Evolutionary conservation across 2,888 invertebrate genomes (phyloP).

Genomic region (Drosophila putrida): DNA sequence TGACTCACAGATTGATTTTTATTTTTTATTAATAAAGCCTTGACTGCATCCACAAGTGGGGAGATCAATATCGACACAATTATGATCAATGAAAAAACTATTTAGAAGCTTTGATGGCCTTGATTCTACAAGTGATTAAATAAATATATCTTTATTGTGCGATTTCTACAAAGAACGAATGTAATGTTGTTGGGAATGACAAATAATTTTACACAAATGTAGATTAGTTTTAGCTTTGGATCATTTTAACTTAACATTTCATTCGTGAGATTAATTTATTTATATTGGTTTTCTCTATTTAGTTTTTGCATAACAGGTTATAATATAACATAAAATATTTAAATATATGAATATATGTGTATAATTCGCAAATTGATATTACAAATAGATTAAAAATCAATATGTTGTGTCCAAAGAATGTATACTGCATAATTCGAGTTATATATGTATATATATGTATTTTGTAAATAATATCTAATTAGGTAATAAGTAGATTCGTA

Average conservation of each 20-base stretch:
- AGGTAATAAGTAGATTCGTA: constrained; percentile 63
- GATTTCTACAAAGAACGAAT: constrained; percentile 24
- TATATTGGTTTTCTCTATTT: constrained; percentile 22
- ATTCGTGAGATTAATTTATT: constrained; percentile 38
- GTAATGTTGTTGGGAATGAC: constrained; percentile 48
- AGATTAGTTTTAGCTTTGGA: constrained; percentile 38
- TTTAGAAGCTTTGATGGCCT: constrained; percentile 1
- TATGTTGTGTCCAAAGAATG: constrained; percentile 42
- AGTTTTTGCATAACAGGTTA: constrained; percentile 46
- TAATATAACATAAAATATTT: constrained; percentile 61
- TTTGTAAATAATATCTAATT: constrained; percentile 51
- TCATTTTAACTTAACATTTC: constrained; percentile 33
- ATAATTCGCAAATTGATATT: constrained; percentile 17
- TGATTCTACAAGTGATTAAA: constrained; percentile 21
- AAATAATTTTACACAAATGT: constrained; percentile 33
- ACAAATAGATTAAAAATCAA: constrained; percentile 42
- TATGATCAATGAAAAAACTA: constrained; percentile 9
- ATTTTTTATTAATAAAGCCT: constrained; percentile 13
- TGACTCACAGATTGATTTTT: constrained; percentile 13
- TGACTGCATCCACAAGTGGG: constrained; percentile 8
- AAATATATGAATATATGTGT: constrained; percentile 21
- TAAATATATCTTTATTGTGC: constrained; percentile 40
- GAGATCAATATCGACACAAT: constrained; percentile 20
- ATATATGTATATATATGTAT: constrained; percentile 19
- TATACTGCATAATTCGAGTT: constrained; percentile 42